Evolutionary conservation across 2,113 vertebrate species (phyloP).

Genomic region (Ursus arctos): DNA sequence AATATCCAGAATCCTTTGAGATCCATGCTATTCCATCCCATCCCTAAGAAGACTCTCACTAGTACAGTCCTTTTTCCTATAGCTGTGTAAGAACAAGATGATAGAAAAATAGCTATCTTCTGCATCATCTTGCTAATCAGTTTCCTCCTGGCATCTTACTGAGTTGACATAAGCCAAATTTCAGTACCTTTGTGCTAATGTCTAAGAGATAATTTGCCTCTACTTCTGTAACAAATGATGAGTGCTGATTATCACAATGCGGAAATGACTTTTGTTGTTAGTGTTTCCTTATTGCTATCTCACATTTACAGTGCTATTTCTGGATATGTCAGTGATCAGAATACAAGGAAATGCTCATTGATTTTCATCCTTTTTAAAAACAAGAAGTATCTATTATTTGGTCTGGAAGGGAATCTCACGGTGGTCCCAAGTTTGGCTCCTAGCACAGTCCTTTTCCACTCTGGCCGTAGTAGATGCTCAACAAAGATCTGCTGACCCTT

Average conservation of each 20-base stretch:
- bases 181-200: neutral
- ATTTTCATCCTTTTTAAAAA: neutral
- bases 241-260: neutral
- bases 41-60: neutral
- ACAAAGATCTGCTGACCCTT: neutral
- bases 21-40: neutral
- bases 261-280: neutral
- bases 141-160: neutral
- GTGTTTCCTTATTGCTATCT: neutral
- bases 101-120: neutral
- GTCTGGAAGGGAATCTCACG: neutral
- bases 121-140: neutral
- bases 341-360: slow-evolving; percentile 7
- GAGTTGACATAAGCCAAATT: neutral
- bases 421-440: neutral
- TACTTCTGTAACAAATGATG: neutral
- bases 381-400: neutral
- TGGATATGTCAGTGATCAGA: neutral
- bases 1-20: neutral
- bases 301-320: neutral
- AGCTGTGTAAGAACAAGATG: neutral
- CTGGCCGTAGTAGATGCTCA: neutral
- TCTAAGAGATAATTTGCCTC: neutral
- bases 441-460: neutral
- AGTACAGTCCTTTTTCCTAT: neutral